Conservation (phyloP, 23 tunicate genomes). For the Aplidium turbinatum region DNA sequence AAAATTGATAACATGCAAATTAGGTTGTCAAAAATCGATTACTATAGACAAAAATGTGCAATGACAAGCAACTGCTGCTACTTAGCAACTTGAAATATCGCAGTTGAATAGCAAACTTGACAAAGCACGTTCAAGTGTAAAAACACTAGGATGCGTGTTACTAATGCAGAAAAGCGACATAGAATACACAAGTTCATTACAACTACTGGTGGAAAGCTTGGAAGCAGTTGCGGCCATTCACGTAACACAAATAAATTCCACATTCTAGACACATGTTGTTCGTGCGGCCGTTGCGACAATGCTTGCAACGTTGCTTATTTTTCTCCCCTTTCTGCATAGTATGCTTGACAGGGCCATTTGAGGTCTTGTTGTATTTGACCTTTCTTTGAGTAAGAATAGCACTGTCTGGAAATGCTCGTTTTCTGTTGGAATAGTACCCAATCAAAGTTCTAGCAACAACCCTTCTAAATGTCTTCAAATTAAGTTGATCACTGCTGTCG, state of each 20-base stretch:
- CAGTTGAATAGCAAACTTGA: too few species aligned
- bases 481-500: background rate
- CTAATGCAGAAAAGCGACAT: too few species aligned
- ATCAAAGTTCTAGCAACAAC: background rate
- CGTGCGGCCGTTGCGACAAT: constrained; percentile 1
- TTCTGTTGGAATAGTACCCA: background rate
- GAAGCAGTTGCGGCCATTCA: background rate
- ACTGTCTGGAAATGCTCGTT: background rate
- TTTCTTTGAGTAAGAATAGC: constrained; percentile 3
- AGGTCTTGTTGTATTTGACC: background rate
- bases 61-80: too few species aligned
- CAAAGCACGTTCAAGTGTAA: too few species aligned
- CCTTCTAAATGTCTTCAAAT: background rate
- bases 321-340: background rate
- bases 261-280: constrained; percentile 5
- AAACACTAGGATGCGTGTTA: too few species aligned
- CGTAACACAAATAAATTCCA: constrained; percentile 2
- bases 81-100: too few species aligned
- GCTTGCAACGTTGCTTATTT: background rate
- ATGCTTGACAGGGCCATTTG: background rate
- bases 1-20: too few species aligned
- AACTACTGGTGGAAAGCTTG: too few species aligned
- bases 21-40: too few species aligned
- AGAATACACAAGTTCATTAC: too few species aligned
- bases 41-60: too few species aligned